phyloP scores from a whole-genome alignment of 2,888 invertebrate species.

The Orthosia incerta region DNA sequence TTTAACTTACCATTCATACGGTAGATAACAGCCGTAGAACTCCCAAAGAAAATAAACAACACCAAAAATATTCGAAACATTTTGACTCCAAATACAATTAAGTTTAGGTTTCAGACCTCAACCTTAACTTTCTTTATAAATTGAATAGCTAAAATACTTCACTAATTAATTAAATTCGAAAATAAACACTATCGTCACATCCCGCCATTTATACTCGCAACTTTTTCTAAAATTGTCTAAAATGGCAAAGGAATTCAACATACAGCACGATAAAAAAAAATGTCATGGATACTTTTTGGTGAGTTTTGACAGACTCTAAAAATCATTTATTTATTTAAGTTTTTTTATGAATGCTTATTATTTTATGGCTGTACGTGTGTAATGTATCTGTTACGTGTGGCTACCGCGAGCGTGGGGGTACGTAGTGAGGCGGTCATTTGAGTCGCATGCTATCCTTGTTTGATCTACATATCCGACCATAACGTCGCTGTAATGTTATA shows the following conservation, averaged over 20 bases:
- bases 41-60: conserved; percentile 38
- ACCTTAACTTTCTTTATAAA: background rate
- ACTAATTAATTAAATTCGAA: background rate
- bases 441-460: conserved; percentile 59
- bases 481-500: conserved; percentile 44
- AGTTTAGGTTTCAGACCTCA: background rate
- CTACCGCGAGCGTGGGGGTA: conserved; percentile 37
- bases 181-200: background rate
- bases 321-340: background rate
- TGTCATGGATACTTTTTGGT: background rate
- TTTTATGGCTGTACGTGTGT: conserved; percentile 7
- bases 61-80: conserved; percentile 50
- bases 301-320: background rate
- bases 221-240: conserved; percentile 7
- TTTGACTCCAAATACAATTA: conserved; percentile 17
- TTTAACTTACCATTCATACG: conserved; percentile 66
- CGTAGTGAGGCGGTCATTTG: conserved; percentile 40
- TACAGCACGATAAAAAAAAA: background rate
- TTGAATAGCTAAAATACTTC: background rate
- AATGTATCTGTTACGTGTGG: conserved; percentile 29
- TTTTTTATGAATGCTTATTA: conserved; percentile 3
- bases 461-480: conserved; percentile 52
- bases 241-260: background rate
- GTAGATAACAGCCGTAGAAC: conserved; percentile 59
- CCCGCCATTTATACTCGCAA: conserved; percentile 3